Evolutionary conservation across 2,888 invertebrate species (phyloP), one percentile per base, ranked within the genome.

Genomic region (Rotaria magnacalcarata): DNA sequence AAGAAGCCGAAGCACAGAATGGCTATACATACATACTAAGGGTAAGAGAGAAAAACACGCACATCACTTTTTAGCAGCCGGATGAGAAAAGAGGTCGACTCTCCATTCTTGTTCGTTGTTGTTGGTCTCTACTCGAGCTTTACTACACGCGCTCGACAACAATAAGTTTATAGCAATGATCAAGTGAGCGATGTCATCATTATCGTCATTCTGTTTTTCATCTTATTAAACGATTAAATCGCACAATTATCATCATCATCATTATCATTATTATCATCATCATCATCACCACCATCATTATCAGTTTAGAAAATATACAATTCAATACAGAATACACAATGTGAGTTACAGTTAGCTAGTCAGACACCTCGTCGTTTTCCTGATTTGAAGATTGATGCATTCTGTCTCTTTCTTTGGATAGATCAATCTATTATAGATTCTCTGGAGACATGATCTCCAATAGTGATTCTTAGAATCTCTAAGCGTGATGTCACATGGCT

Each of bases 121-220:
- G 27, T 27, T 67, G 67, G n/a, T n/a, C 34, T 34, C 24, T 67
- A 67, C 34, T 67, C 27, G 67, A 67, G 24, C 67, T 34, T 34
- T 67, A 67, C 8, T 34, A 67, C 34, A 27, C 14, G 24, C 67
- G 16, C 67, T 27, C 67, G 34, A 34, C 19, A 16, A 27, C 14
- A 14, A 34, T 34, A 67, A 67, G 16, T 34, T 34, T 7, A 14
- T 67, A 11, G 11, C 27, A 67, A 67, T 34, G 67, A 67, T 67
- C 67, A 67, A 67, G 67, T 67, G 27, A 67, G 67, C 67, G n/a
- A 34, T 34, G 34, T 67, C 67, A n/a, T 67, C 67, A 34, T 60
- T 11, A 24, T 27, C 67, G 24, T 7, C 24, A 24, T 56, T 56
- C 56, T 56, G 24, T 56, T 56, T 21, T 24, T 24, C 24, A 56